Evolutionary conservation across 1,140 invertebrate genomes (phyloP).

Genomic region (Aphelinus atriplicis): DNA sequence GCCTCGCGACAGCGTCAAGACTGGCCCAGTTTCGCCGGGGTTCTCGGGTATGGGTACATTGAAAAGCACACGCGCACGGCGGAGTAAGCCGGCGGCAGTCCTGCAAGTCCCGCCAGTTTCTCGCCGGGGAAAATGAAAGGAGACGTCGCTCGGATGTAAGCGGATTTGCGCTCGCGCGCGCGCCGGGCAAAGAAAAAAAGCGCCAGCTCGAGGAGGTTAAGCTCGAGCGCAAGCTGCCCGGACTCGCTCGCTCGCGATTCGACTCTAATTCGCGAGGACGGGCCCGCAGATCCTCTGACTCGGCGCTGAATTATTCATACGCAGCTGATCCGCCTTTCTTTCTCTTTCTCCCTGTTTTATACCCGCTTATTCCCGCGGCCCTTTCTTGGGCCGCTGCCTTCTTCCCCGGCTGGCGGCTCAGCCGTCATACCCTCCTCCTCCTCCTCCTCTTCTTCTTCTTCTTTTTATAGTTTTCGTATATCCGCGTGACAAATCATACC

Average conservation of each 20-base stretch:
- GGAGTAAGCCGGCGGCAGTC: no score
- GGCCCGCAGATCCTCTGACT: slow-evolving; percentile 20
- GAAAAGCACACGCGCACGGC: neutral
- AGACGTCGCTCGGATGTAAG: slow-evolving; percentile 34
- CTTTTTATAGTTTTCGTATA: neutral
- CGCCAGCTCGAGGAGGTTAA: slow-evolving; percentile 23
- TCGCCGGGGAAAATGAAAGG: slow-evolving; percentile 46
- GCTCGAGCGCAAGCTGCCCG: slow-evolving; percentile 10
- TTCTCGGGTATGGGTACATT: neutral
- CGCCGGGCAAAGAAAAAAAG: neutral
- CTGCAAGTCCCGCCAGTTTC: slow-evolving; percentile 1
- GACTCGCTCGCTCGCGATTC: slow-evolving; percentile 15
- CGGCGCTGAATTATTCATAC: slow-evolving; percentile 41
- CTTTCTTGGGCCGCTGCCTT: slow-evolving; percentile 3
- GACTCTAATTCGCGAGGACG: slow-evolving; percentile 36
- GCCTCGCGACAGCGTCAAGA: no score
- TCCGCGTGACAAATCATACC: slow-evolving; percentile 26
- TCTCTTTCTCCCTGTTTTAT: neutral
- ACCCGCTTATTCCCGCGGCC: neutral
- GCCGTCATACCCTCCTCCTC: slow-evolving; percentile 1
- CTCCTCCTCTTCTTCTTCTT: neutral
- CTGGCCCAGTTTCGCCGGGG: neutral
- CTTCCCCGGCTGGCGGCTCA: neutral
- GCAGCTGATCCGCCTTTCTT: slow-evolving; percentile 17
- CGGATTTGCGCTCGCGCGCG: slow-evolving; percentile 31